A percentile compares a stretch with the other conserved stretches of the same genome.
Conservation (phyloP, 2,888 invertebrate genomes). For the Cancer borealis region DNA sequence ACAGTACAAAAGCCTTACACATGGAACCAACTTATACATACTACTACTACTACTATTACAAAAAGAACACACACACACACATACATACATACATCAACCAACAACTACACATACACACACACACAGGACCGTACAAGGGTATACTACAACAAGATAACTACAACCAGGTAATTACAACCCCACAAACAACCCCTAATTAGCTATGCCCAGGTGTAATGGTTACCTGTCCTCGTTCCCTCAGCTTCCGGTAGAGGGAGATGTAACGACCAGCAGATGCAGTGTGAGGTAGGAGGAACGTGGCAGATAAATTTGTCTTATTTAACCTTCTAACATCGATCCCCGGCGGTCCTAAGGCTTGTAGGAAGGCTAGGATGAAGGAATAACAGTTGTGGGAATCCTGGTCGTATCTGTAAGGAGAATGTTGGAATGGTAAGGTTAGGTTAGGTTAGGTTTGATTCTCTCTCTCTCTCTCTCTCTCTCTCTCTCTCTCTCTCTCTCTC, state of each 20-base stretch:
- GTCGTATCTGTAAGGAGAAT: conserved; percentile 79
- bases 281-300: conserved; percentile 89
- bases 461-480: too few species aligned
- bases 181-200: too few species aligned
- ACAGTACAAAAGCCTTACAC: too few species aligned
- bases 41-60: too few species aligned
- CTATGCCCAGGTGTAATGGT: not conserved
- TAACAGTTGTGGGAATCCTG: conserved; percentile 92
- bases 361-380: conserved; percentile 90
- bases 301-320: conserved; percentile 87
- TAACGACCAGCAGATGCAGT: conserved; percentile 92
- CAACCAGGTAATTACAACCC: too few species aligned
- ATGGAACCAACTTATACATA: not conserved
- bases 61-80: not conserved
- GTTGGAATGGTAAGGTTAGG: not conserved
- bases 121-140: not conserved
- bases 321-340: conserved; percentile 86
- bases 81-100: not conserved
- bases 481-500: too few species aligned
- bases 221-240: conserved; percentile 48
- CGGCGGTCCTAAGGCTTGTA: conserved; percentile 87
- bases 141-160: too few species aligned
- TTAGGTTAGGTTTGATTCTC: too few species aligned
- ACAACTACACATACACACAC: not conserved
- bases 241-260: conserved; percentile 88